A percentile compares a stretch with the other conserved stretches of the same genome.
Evolutionary conservation across 2,797 vertebrate species (phyloP).

Genomic region (Sus cebifrons): DNA sequence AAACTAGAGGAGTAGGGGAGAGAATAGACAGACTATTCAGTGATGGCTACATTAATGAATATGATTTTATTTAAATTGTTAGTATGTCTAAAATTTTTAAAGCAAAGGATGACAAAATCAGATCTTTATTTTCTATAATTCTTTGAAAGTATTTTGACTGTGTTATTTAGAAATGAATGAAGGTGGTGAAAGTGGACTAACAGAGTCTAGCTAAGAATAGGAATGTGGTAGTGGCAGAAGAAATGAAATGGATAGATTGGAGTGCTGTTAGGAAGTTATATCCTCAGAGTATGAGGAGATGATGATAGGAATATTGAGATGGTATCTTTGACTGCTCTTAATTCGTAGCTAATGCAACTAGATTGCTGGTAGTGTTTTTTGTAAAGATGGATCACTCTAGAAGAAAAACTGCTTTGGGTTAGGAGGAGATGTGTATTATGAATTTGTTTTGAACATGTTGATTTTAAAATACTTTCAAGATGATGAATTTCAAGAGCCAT

Average conservation of each 20-base stretch:
- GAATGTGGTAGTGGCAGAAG: neutral
- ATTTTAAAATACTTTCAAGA: slow-evolving; percentile 39
- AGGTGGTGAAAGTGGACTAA: neutral
- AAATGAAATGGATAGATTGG: neutral
- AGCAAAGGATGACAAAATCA: neutral
- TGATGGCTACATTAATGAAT: neutral
- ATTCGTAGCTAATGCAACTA: neutral
- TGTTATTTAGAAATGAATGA: neutral
- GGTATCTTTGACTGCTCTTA: neutral
- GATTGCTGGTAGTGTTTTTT: neutral
- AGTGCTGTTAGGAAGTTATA: neutral
- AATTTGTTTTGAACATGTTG: slow-evolving; percentile 26
- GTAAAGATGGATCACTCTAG: neutral
- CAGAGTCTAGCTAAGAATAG: neutral
- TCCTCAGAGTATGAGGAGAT: neutral
- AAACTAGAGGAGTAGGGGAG: neutral
- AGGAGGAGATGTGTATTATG: neutral
- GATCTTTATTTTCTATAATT: neutral
- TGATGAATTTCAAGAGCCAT: slow-evolving; percentile 51
- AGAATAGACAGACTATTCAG: neutral
- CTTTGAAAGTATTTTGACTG: neutral
- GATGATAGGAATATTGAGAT: neutral
- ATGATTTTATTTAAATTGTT: slow-evolving; percentile 27
- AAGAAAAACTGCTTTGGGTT: neutral
- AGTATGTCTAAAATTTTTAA: slow-evolving; percentile 26